Evolutionary conservation across 2,113 vertebrate genomes (phyloP).

Genomic region (Triplophysa rosa): DNA sequence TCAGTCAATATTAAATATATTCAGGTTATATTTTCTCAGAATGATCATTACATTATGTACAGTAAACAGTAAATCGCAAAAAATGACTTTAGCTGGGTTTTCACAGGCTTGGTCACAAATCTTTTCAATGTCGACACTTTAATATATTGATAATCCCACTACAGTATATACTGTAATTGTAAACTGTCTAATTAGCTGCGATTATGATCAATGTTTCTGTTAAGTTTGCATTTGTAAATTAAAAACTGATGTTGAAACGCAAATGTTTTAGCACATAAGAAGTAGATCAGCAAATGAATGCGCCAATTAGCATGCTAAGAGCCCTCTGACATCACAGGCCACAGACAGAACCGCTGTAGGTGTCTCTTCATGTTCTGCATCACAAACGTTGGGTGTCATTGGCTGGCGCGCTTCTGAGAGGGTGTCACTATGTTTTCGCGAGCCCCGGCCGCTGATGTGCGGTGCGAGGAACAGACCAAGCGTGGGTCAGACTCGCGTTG

Average conservation of each 20-base stretch:
- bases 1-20: too few relatives aligned
- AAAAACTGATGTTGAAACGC: neutral
- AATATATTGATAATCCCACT: too few relatives aligned
- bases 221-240: neutral
- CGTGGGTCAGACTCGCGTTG: slow-evolving; percentile 67
- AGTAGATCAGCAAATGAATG: neutral
- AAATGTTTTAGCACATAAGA: neutral
- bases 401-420: slow-evolving; percentile 16
- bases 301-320: neutral
- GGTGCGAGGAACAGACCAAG: neutral
- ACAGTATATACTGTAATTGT: too few relatives aligned
- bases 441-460: slow-evolving; percentile 13
- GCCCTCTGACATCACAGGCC: neutral
- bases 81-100: too few relatives aligned
- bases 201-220: neutral
- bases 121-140: too few relatives aligned
- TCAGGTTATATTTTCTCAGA: too few relatives aligned
- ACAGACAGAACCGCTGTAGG: neutral
- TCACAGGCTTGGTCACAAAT: too few relatives aligned
- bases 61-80: too few relatives aligned
- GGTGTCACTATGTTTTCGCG: slow-evolving; percentile 20
- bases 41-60: too few relatives aligned
- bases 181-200: too few relatives aligned
- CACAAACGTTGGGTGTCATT: slow-evolving; percentile 20
- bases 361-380: slow-evolving; percentile 21